Percentiles rank a stretch among this genome's conserved stretches.
Evolutionary conservation across 2,797 vertebrate genomes (phyloP).

Genomic region (Silurus aristotelis): DNA sequence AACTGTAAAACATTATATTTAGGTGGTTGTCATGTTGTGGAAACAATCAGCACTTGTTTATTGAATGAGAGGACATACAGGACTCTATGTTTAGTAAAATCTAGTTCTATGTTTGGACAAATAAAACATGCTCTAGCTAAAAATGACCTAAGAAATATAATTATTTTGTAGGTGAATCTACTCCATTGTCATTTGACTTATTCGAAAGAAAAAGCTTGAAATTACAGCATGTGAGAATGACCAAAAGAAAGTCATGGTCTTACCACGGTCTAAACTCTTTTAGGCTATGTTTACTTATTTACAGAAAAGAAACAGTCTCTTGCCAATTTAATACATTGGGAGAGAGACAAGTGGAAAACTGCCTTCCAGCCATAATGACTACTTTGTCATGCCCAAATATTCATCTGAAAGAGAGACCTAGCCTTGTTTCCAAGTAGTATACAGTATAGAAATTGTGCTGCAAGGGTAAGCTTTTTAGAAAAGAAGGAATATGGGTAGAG

Average conservation of each 20-base stretch:
- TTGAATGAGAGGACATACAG: background rate
- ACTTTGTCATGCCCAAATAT: background rate
- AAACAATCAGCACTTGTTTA: background rate
- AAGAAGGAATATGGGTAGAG: too few species aligned
- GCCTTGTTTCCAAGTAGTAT: too few species aligned
- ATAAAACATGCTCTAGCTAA: background rate
- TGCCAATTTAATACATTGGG: background rate
- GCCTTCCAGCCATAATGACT: background rate
- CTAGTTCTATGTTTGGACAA: background rate
- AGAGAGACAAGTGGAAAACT: background rate
- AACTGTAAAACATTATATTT: background rate
- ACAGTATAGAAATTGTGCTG: too few species aligned
- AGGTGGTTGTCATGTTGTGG: background rate
- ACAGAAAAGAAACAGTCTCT: background rate
- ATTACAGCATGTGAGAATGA: background rate
- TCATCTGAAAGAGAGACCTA: too few species aligned
- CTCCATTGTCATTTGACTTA: background rate
- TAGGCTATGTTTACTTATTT: background rate
- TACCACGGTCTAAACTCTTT: background rate
- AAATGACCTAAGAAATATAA: background rate
- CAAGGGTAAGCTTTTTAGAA: too few species aligned
- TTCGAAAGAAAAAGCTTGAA: background rate
- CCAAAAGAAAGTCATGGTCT: background rate
- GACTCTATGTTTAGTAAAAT: background rate
- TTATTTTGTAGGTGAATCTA: background rate